Percentiles rank a stretch among this genome's conserved stretches.
These are phyloP conservation scores for Deilephila porcellus DNA, from an alignment of 2,888 invertebrate species.

Conservation along the genomic window DNA sequence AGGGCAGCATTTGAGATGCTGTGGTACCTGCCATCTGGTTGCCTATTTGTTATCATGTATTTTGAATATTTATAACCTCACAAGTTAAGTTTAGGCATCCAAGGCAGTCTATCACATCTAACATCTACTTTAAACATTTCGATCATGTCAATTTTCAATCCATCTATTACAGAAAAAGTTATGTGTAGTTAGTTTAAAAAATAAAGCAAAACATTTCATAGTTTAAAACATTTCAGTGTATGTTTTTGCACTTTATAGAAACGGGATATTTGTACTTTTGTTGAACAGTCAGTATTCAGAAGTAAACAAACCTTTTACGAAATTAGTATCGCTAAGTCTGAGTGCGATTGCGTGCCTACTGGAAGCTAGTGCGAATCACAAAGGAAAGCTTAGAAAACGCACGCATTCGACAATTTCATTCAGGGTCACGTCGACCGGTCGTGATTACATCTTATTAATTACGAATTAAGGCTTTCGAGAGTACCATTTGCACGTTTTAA, in stretches of 20 bases:
- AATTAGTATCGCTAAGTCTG: neutral
- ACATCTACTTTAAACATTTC: no score
- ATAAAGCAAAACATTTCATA: no score
- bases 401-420: slow-evolving; percentile 47
- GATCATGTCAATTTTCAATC: no score
- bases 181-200: no score
- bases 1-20: neutral
- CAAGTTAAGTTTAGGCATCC: no score
- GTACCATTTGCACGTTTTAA: slow-evolving; percentile 1
- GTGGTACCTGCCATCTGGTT: neutral
- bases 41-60: neutral
- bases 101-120: no score
- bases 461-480: slow-evolving; percentile 32
- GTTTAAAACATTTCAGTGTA: no score
- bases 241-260: neutral
- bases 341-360: slow-evolving; percentile 6
- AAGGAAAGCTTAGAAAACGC: slow-evolving; percentile 42
- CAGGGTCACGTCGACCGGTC: slow-evolving; percentile 52
- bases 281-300: neutral
- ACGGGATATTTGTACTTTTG: neutral
- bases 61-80: neutral
- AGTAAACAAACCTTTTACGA: neutral
- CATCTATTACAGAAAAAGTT: no score
- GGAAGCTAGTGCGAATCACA: slow-evolving; percentile 32
- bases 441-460: slow-evolving; percentile 58